Evolutionary conservation across 2,797 vertebrate species (phyloP).

Genomic region (Danio albolineatus): DNA sequence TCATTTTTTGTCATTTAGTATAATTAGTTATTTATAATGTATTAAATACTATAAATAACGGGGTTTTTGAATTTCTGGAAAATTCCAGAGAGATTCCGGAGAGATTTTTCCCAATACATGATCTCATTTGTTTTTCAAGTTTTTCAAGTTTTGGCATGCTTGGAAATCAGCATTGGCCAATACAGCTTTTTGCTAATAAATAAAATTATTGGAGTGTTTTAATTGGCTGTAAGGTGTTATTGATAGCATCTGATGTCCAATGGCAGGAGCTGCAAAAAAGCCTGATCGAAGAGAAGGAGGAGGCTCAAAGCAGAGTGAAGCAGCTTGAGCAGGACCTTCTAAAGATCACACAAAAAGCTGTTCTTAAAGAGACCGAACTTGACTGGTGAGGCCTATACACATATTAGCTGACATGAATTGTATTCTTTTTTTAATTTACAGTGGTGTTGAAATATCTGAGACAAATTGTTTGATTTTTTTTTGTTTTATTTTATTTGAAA

Average conservation of each 20-base stretch:
- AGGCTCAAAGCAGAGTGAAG: conserved; percentile 84
- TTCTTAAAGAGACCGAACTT: conserved; percentile 94
- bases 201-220: not conserved
- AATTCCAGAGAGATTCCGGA: no score
- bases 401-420: not conserved
- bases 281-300: conserved; percentile 87
- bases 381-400: conserved; percentile 83
- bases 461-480: not conserved
- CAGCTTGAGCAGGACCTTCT: conserved; percentile 91
- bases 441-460: not conserved
- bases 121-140: no score
- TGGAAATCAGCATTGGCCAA: no score
- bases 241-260: not conserved
- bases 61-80: no score
- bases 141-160: no score
- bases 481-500: not conserved
- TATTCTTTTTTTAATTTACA: not conserved
- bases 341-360: conserved; percentile 88
- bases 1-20: no score
- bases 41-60: no score
- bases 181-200: no score
- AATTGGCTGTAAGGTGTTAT: conserved; percentile 9
- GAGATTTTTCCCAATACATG: no score
- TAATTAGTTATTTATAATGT: no score
- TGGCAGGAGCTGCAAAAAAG: conserved; percentile 79